Percentiles rank a stretch among this genome's conserved stretches.
phyloP scores from a whole-genome alignment of 2,113 vertebrate genomes.

The Dicerorhinus sumatrensis region DNA sequence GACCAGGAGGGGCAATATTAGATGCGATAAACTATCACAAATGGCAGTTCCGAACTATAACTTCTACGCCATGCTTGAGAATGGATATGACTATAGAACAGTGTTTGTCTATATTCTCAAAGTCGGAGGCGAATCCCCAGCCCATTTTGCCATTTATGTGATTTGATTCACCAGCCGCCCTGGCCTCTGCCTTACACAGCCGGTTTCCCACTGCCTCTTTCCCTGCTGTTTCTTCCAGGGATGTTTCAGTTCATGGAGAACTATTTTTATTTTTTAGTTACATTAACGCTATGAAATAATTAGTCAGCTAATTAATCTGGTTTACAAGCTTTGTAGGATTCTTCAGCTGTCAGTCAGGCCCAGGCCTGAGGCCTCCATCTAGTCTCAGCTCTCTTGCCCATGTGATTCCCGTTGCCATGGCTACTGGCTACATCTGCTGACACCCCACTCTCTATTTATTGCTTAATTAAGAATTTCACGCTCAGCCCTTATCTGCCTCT shows the following conservation, averaged over 20 bases:
- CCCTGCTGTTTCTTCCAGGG: slow-evolving; percentile 9
- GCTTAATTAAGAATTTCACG: slow-evolving; percentile 95
- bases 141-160: not conserved
- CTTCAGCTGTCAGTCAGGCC: slow-evolving; percentile 90
- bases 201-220: not conserved
- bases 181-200: not conserved
- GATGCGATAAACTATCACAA: not conserved
- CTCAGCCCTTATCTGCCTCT: slow-evolving; percentile 91
- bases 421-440: slow-evolving; percentile 93
- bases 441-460: slow-evolving; percentile 92
- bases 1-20: not conserved
- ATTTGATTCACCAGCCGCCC: not conserved
- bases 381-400: slow-evolving; percentile 84
- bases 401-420: slow-evolving; percentile 90
- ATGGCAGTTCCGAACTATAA: not conserved
- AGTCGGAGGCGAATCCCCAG: not conserved
- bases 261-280: slow-evolving; percentile 88
- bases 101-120: not conserved
- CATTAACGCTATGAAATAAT: slow-evolving; percentile 90
- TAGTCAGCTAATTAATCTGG: slow-evolving; percentile 90
- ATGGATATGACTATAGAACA: not conserved
- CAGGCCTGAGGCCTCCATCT: slow-evolving; percentile 82
- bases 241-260: slow-evolving; percentile 77
- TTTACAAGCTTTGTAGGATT: slow-evolving; percentile 93
- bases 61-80: not conserved